Evolutionary conservation across 1,140 invertebrate genomes (phyloP).

Genomic region (Drosophila nannoptera): DNA sequence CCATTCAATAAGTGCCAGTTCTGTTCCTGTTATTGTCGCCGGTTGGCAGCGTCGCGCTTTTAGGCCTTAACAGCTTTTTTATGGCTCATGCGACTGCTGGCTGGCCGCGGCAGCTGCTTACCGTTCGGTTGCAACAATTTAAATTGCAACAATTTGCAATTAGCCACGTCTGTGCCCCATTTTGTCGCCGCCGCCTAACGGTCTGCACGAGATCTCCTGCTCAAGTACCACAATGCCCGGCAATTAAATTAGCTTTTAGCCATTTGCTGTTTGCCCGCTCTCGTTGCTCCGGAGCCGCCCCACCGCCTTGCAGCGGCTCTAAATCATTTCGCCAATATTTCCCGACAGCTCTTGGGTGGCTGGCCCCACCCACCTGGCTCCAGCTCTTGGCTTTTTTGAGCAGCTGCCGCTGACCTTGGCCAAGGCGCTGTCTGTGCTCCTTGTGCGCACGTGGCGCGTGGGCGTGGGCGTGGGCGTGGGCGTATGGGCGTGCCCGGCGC

Average conservation of each 20-base stretch:
- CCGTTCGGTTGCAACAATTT: slow-evolving; percentile 68
- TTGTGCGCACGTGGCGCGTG: slow-evolving; percentile 29
- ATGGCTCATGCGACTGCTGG: slow-evolving; percentile 36
- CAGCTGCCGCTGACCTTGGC: slow-evolving; percentile 53
- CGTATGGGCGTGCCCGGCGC: slow-evolving; percentile 50
- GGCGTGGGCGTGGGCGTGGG: slow-evolving; percentile 47
- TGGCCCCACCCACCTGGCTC: neutral
- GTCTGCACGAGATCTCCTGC: slow-evolving; percentile 48
- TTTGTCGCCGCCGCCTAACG: slow-evolving; percentile 67
- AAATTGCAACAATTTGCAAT: slow-evolving; percentile 77
- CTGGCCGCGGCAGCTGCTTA: slow-evolving; percentile 35
- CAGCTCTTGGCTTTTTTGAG: neutral
- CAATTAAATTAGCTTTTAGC: slow-evolving; percentile 66
- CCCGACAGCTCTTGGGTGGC: slow-evolving; percentile 17
- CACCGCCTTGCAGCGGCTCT: neutral
- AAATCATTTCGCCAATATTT: slow-evolving; percentile 11
- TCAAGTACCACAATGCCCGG: slow-evolving; percentile 36
- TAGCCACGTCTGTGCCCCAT: slow-evolving; percentile 76
- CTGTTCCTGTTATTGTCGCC: slow-evolving; percentile 3
- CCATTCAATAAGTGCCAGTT: slow-evolving; percentile 45
- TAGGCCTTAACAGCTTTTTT: slow-evolving; percentile 61
- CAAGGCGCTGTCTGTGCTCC: slow-evolving; percentile 37
- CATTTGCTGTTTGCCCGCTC: slow-evolving; percentile 2
- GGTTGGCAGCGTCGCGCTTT: slow-evolving; percentile 38
- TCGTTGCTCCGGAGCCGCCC: neutral